Conservation (phyloP, 2,888 invertebrate genomes). For the Syrphus vitripennis region DNA sequence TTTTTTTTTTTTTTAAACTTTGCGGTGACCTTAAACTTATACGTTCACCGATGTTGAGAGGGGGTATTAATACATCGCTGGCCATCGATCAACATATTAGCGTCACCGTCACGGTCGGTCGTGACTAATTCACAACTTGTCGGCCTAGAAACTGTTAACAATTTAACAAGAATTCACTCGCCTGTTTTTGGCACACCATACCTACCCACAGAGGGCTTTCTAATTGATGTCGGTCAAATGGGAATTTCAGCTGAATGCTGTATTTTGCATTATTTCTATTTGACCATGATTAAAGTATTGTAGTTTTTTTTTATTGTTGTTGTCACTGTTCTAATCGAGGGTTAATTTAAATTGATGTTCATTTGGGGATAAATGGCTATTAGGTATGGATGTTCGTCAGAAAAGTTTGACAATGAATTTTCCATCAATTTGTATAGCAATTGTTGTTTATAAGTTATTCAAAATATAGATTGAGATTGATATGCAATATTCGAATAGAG, state of each 20-base stretch:
- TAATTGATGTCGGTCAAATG: constrained; percentile 31
- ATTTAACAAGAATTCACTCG: constrained; percentile 14
- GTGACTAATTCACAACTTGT: constrained; percentile 11
- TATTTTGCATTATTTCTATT: neutral
- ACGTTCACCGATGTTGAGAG: neutral
- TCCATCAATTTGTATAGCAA: neutral
- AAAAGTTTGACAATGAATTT: neutral
- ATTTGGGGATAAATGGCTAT: neutral
- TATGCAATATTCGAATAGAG: neutral
- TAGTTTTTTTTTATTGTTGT: neutral
- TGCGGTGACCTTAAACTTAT: constrained; percentile 7
- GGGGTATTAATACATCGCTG: neutral
- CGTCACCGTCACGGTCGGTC: neutral
- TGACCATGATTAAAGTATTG: neutral
- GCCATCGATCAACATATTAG: constrained; percentile 40
- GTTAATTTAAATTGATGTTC: constrained; percentile 14
- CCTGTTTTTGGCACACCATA: neutral
- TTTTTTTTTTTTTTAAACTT: neutral
- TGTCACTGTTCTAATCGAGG: neutral
- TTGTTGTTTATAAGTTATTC: neutral
- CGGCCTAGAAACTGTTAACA: constrained; percentile 14
- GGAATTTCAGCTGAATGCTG: constrained; percentile 10
- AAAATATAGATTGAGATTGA: neutral
- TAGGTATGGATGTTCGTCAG: neutral
- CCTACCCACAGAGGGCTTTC: neutral